phyloP scores from a whole-genome alignment of 2,113 vertebrate species.

The Benitochromis conjunctus region DNA sequence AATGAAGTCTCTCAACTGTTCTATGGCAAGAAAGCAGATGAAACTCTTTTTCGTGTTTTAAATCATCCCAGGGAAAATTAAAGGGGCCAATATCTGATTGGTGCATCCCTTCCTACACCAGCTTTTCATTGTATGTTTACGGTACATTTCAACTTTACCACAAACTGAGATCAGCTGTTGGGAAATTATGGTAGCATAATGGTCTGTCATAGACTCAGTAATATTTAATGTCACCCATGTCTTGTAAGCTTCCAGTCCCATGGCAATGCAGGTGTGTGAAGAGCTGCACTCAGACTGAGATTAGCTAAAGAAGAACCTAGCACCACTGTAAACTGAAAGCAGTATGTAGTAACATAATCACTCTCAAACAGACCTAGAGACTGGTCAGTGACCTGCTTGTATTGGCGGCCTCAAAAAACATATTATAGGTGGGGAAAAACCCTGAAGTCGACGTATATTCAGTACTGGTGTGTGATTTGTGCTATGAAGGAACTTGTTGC shows the following conservation, averaged over 20 bases:
- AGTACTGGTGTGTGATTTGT: no score
- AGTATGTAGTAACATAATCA: background rate
- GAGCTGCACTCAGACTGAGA: background rate
- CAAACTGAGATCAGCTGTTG: background rate
- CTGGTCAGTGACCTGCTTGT: background rate
- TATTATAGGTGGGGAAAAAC: no score
- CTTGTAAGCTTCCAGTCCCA: no score
- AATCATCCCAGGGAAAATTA: no score
- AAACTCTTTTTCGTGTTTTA: no score
- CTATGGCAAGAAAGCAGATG: slow-evolving; percentile 30
- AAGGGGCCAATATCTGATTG: background rate
- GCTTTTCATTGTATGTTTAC: background rate
- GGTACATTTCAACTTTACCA: background rate
- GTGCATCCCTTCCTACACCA: background rate
- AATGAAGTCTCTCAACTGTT: slow-evolving; percentile 27
- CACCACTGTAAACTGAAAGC: background rate
- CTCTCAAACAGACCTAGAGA: background rate
- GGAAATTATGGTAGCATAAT: background rate
- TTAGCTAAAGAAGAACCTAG: background rate
- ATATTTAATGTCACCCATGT: background rate
- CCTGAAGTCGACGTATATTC: no score
- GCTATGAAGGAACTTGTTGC: no score
- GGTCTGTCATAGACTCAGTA: background rate
- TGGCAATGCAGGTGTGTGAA: no score
- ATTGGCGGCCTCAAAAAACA: no score